These are phyloP conservation scores for Phyllotreta cruciferae DNA, from an alignment of 2,888 invertebrate genomes.

Conservation along the genomic window DNA sequence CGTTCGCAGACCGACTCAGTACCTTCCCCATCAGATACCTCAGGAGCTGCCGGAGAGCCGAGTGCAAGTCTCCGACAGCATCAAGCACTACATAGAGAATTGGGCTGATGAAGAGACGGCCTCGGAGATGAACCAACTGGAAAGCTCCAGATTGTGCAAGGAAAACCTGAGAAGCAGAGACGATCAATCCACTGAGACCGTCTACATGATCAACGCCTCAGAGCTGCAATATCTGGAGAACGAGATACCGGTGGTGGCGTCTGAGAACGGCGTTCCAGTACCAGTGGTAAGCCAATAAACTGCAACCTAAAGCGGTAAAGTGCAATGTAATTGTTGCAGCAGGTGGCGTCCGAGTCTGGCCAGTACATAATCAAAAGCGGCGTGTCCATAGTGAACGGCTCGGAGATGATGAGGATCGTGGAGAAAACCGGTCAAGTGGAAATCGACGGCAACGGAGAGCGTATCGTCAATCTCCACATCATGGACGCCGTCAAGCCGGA, in stretches of 20 bases:
- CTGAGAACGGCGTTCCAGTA: constrained; percentile 42
- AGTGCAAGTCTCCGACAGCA: constrained; percentile 48
- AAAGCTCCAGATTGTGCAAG: constrained; percentile 35
- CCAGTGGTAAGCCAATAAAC: constrained; percentile 40
- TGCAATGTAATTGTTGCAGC: constrained; percentile 19
- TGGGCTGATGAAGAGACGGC: constrained; percentile 56
- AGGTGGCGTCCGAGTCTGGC: constrained; percentile 48
- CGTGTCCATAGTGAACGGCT: constrained; percentile 45
- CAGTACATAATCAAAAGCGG: constrained; percentile 51
- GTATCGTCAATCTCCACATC: constrained; percentile 50
- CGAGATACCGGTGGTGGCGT: constrained; percentile 45
- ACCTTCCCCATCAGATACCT: constrained; percentile 46
- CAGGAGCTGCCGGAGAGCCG: constrained; percentile 48
- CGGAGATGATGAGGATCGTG: constrained; percentile 47
- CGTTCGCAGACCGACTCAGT: constrained; percentile 42
- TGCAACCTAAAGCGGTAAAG: not conserved
- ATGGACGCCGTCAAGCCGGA: constrained; percentile 47
- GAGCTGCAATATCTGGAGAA: constrained; percentile 51
- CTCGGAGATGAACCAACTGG: constrained; percentile 44
- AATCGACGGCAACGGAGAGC: constrained; percentile 40
- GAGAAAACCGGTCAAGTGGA: constrained; percentile 43
- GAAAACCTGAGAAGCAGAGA: constrained; percentile 39
- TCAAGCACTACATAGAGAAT: constrained; percentile 56
- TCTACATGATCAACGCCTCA: constrained; percentile 50
- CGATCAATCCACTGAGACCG: constrained; percentile 43